phyloP scores from a whole-genome alignment of 1,140 invertebrate species.

The Arctopsyche grandis region DNA sequence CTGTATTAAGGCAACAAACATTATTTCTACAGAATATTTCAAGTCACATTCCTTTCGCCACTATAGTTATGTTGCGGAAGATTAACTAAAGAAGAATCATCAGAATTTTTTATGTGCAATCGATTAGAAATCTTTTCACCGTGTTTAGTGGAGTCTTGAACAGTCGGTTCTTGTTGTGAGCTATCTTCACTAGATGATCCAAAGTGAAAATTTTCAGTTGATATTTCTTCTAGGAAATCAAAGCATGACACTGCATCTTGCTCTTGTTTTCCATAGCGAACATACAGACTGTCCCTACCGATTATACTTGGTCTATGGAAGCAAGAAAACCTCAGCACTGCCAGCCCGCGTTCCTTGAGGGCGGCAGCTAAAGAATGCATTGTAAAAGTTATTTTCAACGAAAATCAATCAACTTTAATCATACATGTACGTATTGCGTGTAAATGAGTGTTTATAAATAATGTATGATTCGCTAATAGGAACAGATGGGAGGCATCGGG shows the following conservation, averaged over 20 bases:
- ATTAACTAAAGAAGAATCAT: not conserved
- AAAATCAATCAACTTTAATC: not conserved
- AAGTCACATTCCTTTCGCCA: not conserved
- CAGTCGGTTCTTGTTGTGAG: not conserved
- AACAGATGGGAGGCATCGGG: too few species aligned
- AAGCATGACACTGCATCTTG: constrained; percentile 80
- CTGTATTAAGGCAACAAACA: too few species aligned
- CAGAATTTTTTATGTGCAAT: not conserved
- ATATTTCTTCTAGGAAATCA: constrained; percentile 80
- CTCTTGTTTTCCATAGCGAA: constrained; percentile 81
- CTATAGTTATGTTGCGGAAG: not conserved
- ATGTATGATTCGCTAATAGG: too few species aligned
- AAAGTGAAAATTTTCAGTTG: not conserved
- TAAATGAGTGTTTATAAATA: too few species aligned
- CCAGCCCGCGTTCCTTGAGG: constrained; percentile 62
- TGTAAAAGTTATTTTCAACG: not conserved
- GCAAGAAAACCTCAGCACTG: constrained; percentile 63
- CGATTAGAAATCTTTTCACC: not conserved
- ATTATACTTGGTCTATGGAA: constrained; percentile 74
- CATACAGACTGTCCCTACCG: constrained; percentile 78
- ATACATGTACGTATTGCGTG: too few species aligned
- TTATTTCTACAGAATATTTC: too few species aligned
- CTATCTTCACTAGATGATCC: constrained; percentile 14
- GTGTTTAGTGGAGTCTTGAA: not conserved
- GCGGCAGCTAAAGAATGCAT: constrained; percentile 61